Base-by-base conservation (phyloP, 1,140 invertebrate genomes). In the Luehdorfia chinensis region DNA sequence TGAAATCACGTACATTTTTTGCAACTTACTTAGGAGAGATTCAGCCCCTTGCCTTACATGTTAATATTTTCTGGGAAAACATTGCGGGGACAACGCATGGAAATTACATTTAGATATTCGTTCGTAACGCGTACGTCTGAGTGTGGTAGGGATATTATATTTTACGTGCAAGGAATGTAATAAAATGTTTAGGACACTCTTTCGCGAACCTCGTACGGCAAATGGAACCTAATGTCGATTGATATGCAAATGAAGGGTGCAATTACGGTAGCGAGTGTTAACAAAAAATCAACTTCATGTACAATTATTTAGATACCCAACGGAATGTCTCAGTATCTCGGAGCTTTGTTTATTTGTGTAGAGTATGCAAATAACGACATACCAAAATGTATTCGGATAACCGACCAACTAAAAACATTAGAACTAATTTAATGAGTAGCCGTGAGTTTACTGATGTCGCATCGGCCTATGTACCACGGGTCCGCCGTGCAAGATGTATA, bases 1-100 rank as follows among this genome's bases (percentile, higher is more conserved):
- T 85, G 83, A 85, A 85, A 86, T 86, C 81, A 86, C 81, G 81
- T 86, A 86, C 75, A 84, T 84, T 85, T 85, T 83, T 85, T 85
- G 77, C 79, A 85, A 85, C 79, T 85, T 85, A 85, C 81, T 85
- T 85, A 85, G 77, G 77, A 80, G 73, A 81, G 79, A 85, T 78
- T 76, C 77, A 80, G 77, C 77, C 81, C 77, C 77, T 80, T 78
- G 75, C 66, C 67, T 80, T 77, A 66, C 69, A 83, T 84, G 81
- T 85, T 84, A 84, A 85, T 85, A 84, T 85, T 85, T 85, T 85
- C 71, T 85, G 77, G 80, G 75, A 80, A 84, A 84, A 83, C 78
- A 81, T 85, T 83, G 76, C 69, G 77, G 73, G 75, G 81, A 84
- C 81, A 75, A 80, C 77, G 76, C 75, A 85, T 84, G 79, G 79